Percentiles rank a stretch among this genome's conserved stretches.
phyloP scores from a whole-genome alignment of 2,888 invertebrate species.

The Piscicola geometra region DNA sequence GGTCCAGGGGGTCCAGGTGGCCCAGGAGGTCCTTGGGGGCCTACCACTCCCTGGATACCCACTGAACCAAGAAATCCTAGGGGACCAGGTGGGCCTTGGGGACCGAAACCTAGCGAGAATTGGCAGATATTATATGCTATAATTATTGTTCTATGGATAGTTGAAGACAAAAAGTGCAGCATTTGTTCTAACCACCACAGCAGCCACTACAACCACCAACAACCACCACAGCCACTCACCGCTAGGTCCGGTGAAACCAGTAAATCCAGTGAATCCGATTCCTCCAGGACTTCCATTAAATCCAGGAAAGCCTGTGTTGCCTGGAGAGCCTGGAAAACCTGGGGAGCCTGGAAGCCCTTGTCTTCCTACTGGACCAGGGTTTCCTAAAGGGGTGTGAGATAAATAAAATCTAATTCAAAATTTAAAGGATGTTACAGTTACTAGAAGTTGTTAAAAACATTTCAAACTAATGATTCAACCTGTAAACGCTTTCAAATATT shows the following conservation, averaged over 20 bases:
- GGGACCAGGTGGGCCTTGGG: not conserved
- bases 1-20: constrained; percentile 12
- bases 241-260: not conserved
- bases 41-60: not conserved
- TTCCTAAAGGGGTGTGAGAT: not conserved
- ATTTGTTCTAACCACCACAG: not conserved
- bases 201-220: constrained; percentile 10
- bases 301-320: constrained; percentile 31
- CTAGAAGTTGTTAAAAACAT: too few relatives aligned
- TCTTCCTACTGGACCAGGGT: constrained; percentile 36
- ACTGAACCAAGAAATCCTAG: not conserved
- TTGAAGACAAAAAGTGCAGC: too few relatives aligned
- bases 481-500: not conserved
- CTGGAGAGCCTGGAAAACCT: constrained; percentile 27
- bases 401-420: too few relatives aligned
- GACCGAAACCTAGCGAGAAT: constrained; percentile 8
- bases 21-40: not conserved
- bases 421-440: too few relatives aligned
- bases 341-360: constrained; percentile 29
- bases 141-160: too few relatives aligned
- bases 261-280: constrained; percentile 20
- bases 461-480: too few relatives aligned
- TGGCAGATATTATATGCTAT: too few relatives aligned
- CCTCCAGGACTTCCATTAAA: constrained; percentile 35
- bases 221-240: constrained; percentile 17